Base-by-base conservation (phyloP, 2,888 invertebrate genomes). In the Agonopterix heracliana region DNA sequence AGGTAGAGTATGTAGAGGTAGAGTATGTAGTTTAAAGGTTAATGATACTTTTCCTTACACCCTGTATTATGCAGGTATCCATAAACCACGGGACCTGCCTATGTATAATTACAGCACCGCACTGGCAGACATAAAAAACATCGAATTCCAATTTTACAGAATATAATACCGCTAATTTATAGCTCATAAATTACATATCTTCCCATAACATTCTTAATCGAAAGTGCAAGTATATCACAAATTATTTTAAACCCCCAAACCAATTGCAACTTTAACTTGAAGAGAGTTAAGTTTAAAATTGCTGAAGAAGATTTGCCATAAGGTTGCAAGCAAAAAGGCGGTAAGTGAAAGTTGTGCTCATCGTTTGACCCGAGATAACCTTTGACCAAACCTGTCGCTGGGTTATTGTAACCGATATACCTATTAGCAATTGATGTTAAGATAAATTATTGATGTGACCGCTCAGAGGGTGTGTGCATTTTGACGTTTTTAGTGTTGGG, bases 311-410 rank as follows among this genome's bases (percentile, higher is more conserved):
- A 38, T 38, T 38, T 9, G n/a, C 10, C 38, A 38, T 38, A 38
- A 38, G 9, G 38, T 38, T 38, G 38, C 38, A 38, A 38, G 38
- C 38, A 38, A 38, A 38, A 38, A 38, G 41, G 38, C 64, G 69
- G 66, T 61, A 61, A 79, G 82, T 82, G 83, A 83, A 84, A 84
- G 83, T 80, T 71, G 77, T 34, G 79, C 77, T 73, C 84, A 81
- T 85, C 84, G 72, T 60, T 64, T 54, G 74, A 78, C 74, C 76
- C 64, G 43, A 74, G 81, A 79, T 84, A 81, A 81, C 83, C 84
- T 80, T 69, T 82, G 76, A 59, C 74, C 71, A 66, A 71, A 79
- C 80, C 80, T 80, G 81, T 81, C 79, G 74, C 61, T 68, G 63
- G 61, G 68, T 73, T 71, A 78, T 78, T 81, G 79, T 81, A 74